phyloP scores from a whole-genome alignment of 2,888 invertebrate genomes.

The Netelia melanura region DNA sequence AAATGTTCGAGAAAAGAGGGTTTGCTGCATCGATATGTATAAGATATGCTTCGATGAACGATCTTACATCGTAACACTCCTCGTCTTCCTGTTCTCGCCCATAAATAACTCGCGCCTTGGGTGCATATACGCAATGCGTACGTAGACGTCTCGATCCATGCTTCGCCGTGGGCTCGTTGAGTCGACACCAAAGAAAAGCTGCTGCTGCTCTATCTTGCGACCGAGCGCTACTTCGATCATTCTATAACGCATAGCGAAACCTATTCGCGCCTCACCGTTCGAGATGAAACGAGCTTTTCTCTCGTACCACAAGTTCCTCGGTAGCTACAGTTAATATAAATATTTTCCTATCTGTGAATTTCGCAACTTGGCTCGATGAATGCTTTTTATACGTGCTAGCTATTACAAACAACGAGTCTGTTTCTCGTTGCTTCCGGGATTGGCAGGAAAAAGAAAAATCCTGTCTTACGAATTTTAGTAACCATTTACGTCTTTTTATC shows the following conservation, averaged over 20 bases:
- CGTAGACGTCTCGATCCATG: conserved; percentile 16
- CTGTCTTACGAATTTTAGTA: no score
- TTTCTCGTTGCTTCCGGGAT: no score
- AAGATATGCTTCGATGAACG: conserved; percentile 53
- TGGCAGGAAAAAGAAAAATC: no score
- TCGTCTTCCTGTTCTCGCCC: conserved; percentile 55
- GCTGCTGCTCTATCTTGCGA: background rate
- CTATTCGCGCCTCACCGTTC: conserved; percentile 57
- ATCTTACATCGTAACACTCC: conserved; percentile 37
- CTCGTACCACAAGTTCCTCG: conserved; percentile 35
- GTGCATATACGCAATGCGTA: conserved; percentile 49
- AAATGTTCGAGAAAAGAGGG: conserved; percentile 28
- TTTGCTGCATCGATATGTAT: conserved; percentile 22
- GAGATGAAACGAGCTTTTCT: conserved; percentile 37
- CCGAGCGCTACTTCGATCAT: conserved; percentile 37
- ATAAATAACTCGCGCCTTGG: conserved; percentile 70
- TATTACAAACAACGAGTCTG: no score
- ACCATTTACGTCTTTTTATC: no score
- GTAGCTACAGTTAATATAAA: conserved; percentile 70
- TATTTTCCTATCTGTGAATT: conserved; percentile 73
- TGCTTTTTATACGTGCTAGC: background rate
- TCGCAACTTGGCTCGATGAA: conserved; percentile 6
- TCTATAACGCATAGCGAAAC: conserved; percentile 50
- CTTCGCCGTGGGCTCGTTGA: conserved; percentile 43
- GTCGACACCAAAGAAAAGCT: conserved; percentile 26